Evolutionary conservation across 2,113 vertebrate genomes (phyloP).

Genomic region (Acanthisitta chloris): DNA sequence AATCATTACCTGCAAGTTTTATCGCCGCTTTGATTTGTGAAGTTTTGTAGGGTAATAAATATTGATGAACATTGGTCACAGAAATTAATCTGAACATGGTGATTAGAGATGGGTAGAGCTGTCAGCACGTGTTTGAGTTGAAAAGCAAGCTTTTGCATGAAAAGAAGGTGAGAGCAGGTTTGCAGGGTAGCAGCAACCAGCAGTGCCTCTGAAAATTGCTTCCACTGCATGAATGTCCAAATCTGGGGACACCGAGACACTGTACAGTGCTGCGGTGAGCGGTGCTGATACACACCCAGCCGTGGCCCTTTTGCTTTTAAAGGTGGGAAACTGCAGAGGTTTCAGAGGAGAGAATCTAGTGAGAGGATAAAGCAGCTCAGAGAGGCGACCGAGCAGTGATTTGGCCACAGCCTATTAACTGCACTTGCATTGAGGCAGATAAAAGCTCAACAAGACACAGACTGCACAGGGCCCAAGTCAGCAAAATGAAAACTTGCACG

Average conservation of each 20-base stretch:
- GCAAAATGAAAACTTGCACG: background rate
- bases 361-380: background rate
- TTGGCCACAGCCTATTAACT: background rate
- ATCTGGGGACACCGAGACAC: background rate
- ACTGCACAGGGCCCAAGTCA: background rate
- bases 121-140: background rate
- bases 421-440: background rate
- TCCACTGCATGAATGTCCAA: background rate
- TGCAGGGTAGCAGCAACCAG: background rate
- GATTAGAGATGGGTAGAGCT: background rate
- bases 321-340: background rate
- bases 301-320: background rate
- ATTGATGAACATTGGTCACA: conserved; percentile 3
- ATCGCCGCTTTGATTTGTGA: background rate
- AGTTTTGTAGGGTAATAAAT: conserved; percentile 21
- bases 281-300: background rate
- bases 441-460: background rate
- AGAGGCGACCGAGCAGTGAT: background rate
- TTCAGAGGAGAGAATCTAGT: background rate
- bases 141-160: background rate
- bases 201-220: background rate
- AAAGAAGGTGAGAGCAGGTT: background rate
- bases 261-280: background rate
- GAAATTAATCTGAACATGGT: background rate
- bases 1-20: conserved; percentile 30